Conservation (phyloP, 1,140 invertebrate genomes). For the Mycetomoellerius zeteki region DNA sequence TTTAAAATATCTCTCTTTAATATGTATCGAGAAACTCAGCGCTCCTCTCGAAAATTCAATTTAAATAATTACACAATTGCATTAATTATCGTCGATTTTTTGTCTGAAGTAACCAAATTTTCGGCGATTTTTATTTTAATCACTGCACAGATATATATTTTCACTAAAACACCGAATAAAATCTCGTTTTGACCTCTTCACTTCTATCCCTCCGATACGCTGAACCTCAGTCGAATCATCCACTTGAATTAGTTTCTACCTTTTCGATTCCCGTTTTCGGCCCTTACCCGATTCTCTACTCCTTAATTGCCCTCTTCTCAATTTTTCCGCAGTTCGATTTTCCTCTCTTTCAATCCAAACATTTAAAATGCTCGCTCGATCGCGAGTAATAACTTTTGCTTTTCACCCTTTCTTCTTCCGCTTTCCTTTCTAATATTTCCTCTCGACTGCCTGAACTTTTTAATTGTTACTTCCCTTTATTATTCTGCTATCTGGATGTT, state of each 20-base stretch:
- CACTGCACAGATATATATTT: neutral
- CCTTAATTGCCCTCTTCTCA: constrained; percentile 29
- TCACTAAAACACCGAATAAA: neutral
- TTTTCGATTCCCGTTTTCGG: constrained; percentile 11
- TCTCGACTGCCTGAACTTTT: neutral
- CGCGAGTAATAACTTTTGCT: constrained; percentile 19
- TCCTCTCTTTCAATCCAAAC: constrained; percentile 28
- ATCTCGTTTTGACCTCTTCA: neutral
- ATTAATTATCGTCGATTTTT: neutral
- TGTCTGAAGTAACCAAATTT: neutral
- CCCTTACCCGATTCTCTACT: neutral
- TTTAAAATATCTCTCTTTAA: neutral
- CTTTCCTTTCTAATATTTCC: neutral
- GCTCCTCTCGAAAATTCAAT: neutral
- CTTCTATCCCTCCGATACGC: neutral
- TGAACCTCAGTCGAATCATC: neutral
- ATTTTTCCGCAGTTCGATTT: constrained; percentile 14
- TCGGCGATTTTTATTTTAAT: neutral
- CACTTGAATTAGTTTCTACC: neutral
- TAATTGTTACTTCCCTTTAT: constrained; percentile 25
- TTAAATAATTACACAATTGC: neutral
- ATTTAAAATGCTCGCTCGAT: constrained; percentile 38
- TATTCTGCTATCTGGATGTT: neutral
- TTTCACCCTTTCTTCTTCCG: neutral
- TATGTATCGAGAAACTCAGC: neutral